Evolutionary conservation across 1,140 invertebrate species (phyloP), one percentile per base, ranked within the genome.

Genomic region (Glomeris maerens): DNA sequence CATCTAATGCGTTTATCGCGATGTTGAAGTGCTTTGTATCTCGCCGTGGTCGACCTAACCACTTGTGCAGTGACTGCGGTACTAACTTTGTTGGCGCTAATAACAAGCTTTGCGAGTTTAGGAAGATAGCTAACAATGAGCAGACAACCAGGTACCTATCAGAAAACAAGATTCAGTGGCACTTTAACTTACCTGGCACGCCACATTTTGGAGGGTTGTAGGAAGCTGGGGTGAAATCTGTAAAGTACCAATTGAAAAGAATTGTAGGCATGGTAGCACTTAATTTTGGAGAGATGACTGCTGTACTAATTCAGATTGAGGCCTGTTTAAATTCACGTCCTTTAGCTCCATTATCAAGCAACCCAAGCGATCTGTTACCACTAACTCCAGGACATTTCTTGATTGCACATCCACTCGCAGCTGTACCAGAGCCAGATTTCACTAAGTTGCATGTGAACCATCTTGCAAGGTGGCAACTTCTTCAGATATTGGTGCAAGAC

Each of bases 221-320:
- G 44, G n/a, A n/a, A n/a, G n/a, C n/a, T n/a, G n/a, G n/a, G n/a
- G n/a, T n/a, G n/a, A n/a, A n/a, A n/a, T n/a, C 39, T 1, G 52
- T 49, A 10, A 58, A 56, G 31, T 36, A 31, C 1, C 40, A 51
- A 17, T 21, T 59, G n/a, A n/a, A n/a, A 41, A 52, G 53, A 20
- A 41, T 44, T 17, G 38, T 56, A 0, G 57, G 55, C 0, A 21
- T 20, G 25, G 14, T 22, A 21, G 25, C 40, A 4, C 27, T 60
- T 44, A 60, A 48, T 0, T 59, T 47, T 52, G 59, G 62, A 50
- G 59, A 65, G 52, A 51, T 64, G n/a, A 42, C 53, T 7, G 62
- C 62, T n/a, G 41, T 64, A 5, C 38, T 64, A 23, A 45, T 29
- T 39, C 52, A 61, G 54, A 57, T 65, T 13, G 64, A 66, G 56